Conservation (phyloP, 2,113 vertebrate species). For the Clupea harengus region DNA sequence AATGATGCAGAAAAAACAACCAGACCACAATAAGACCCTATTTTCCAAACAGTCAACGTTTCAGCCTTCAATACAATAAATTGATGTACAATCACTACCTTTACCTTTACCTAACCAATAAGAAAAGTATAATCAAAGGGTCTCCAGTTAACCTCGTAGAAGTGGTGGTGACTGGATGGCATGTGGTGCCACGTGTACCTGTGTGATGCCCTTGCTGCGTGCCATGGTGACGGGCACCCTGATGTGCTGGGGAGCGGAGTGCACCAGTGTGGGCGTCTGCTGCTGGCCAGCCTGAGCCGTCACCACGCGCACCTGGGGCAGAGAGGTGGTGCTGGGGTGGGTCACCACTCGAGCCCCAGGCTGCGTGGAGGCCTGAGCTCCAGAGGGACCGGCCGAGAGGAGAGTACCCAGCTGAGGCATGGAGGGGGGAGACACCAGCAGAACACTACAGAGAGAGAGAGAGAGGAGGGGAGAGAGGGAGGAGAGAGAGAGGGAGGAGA, state of each 20-base stretch:
- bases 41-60: too few species aligned
- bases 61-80: too few species aligned
- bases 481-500: neutral
- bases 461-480: neutral
- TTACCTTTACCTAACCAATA: too few species aligned
- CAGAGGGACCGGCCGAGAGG: conserved; percentile 77
- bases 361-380: conserved; percentile 68
- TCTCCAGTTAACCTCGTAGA: too few species aligned
- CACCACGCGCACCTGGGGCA: conserved; percentile 91
- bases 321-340: conserved; percentile 75
- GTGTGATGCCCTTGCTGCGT: conserved; percentile 82
- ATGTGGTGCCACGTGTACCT: conserved; percentile 69
- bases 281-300: conserved; percentile 76
- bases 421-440: conserved; percentile 89
- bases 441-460: conserved; percentile 70
- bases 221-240: conserved; percentile 80
- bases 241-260: conserved; percentile 83
- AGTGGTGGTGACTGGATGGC: too few species aligned
- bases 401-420: conserved; percentile 89
- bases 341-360: conserved; percentile 73
- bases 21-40: too few species aligned
- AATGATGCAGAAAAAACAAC: neutral
- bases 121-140: too few species aligned
- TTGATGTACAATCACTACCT: too few species aligned
- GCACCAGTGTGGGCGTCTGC: conserved; percentile 76